Conservation (phyloP, 2,113 vertebrate genomes). For the Phalacrocorax aristotelis region DNA sequence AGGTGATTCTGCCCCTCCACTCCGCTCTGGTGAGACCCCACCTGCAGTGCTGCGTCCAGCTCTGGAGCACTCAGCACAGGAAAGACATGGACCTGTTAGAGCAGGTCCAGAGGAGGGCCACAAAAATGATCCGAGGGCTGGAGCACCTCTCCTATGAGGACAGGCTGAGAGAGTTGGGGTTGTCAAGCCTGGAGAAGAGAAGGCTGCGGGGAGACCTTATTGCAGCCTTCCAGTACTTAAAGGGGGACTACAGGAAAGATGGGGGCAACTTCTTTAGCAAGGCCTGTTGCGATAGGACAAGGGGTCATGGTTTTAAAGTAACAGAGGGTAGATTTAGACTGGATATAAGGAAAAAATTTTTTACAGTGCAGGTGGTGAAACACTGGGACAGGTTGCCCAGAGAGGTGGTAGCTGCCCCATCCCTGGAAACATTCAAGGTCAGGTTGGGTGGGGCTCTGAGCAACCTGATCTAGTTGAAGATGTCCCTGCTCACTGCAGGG, state of each 20-base stretch:
- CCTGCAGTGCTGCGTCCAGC: not conserved
- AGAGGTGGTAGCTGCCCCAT: not conserved
- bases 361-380: not conserved
- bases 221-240: not conserved
- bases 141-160: not conserved
- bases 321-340: not conserved
- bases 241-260: not conserved
- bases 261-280: not conserved
- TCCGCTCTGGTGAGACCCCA: not conserved
- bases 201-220: not conserved
- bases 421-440: not conserved
- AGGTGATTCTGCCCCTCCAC: not conserved
- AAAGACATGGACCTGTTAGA: not conserved
- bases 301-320: not conserved
- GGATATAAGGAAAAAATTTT: not conserved
- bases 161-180: not conserved
- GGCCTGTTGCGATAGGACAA: not conserved
- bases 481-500: not conserved
- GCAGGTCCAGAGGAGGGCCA: not conserved
- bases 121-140: not conserved
- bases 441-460: not conserved
- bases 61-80: not conserved
- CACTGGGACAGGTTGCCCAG: not conserved
- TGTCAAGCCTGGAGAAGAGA: not conserved
- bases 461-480: not conserved